Evolutionary conservation across 2,888 invertebrate species (phyloP).

Genomic region (Polyommatus iphigenia): DNA sequence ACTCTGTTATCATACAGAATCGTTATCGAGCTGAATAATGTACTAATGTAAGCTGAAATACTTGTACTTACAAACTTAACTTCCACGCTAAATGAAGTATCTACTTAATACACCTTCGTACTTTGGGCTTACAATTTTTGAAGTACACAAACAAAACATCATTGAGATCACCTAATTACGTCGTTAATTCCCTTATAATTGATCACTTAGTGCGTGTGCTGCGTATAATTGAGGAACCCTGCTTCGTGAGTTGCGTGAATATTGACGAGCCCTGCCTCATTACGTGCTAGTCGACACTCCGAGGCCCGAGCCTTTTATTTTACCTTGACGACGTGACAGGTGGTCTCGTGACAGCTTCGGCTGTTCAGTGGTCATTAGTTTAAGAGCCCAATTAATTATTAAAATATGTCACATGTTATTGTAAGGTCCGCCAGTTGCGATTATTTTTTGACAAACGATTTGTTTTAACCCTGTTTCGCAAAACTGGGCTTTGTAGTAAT

Average conservation of each 20-base stretch:
- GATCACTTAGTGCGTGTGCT: neutral
- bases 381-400: neutral
- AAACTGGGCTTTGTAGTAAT: too few relatives aligned
- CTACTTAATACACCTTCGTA: neutral
- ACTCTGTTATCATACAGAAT: too few relatives aligned
- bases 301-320: neutral
- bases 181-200: conserved; percentile 1
- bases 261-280: neutral
- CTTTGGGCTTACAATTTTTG: neutral
- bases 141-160: neutral
- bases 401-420: neutral
- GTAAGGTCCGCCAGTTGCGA: neutral
- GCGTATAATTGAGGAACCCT: neutral
- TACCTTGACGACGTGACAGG: neutral
- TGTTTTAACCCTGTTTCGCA: too few relatives aligned
- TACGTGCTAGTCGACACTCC: neutral
- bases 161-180: conserved; percentile 11
- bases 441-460: too few relatives aligned
- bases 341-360: neutral
- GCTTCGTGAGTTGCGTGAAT: neutral
- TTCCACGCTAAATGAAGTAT: neutral
- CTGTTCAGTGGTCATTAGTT: neutral
- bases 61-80: neutral
- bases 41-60: too few relatives aligned
- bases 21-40: neutral